Conservation (phyloP, 2,113 vertebrate species). For the Epinephelus fuscoguttatus region DNA sequence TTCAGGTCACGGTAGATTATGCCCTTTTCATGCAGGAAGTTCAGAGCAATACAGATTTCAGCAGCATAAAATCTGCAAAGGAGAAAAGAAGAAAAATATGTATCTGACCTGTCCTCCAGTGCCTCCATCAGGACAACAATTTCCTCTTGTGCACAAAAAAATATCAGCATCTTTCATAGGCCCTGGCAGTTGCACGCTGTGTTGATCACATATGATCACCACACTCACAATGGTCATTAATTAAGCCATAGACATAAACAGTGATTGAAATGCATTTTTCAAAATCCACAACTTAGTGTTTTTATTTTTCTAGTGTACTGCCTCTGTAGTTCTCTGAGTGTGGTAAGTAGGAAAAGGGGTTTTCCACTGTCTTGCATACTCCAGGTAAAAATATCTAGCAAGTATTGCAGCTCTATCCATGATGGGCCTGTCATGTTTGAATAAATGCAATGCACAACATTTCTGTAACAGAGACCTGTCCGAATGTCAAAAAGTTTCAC, state of each 20-base stretch:
- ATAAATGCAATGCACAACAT: neutral
- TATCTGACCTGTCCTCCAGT: neutral
- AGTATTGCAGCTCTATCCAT: too few species aligned
- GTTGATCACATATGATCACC: neutral
- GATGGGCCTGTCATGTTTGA: neutral
- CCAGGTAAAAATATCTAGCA: neutral
- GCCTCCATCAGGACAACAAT: neutral
- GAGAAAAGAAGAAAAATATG: neutral
- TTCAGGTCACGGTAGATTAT: conserved; percentile 99
- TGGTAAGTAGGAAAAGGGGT: neutral
- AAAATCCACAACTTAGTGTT: neutral
- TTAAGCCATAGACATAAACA: neutral
- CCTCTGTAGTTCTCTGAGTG: neutral
- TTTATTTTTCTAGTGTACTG: neutral
- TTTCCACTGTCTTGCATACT: neutral
- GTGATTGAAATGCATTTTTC: neutral
- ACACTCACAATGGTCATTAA: neutral
- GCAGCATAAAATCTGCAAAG: conserved; percentile 95
- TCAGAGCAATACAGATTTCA: conserved; percentile 97
- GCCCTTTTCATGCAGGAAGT: conserved; percentile 98
- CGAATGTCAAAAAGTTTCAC: neutral
- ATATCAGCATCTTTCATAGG: neutral
- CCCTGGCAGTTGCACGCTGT: neutral
- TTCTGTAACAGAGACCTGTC: neutral
- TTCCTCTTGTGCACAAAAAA: neutral